Conservation (phyloP, 1,140 invertebrate species). For the Drosophila repleta region DNA sequence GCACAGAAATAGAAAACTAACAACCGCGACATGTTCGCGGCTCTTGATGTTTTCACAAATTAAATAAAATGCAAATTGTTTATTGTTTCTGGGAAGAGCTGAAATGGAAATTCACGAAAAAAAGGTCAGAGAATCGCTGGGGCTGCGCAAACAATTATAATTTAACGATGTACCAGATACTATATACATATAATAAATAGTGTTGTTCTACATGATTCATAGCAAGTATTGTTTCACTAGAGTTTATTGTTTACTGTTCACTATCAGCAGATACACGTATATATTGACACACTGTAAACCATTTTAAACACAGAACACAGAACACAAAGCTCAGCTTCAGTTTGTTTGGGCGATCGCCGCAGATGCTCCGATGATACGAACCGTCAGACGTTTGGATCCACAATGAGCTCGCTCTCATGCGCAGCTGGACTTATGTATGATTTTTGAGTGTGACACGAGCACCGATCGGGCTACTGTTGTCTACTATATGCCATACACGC, state of each 20-base stretch:
- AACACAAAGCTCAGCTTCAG: slow-evolving; percentile 8
- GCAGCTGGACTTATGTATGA: slow-evolving; percentile 50
- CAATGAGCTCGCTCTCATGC: slow-evolving; percentile 52
- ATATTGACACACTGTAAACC: background rate
- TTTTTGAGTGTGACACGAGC: slow-evolving; percentile 23
- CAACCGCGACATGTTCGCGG: slow-evolving; percentile 49
- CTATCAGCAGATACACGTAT: slow-evolving; percentile 14
- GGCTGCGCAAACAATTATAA: background rate
- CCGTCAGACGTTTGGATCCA: slow-evolving; percentile 26
- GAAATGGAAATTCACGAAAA: background rate
- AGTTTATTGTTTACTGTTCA: slow-evolving; percentile 1
- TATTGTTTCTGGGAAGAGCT: background rate
- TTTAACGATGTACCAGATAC: background rate
- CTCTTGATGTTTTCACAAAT: background rate
- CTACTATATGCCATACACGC: background rate
- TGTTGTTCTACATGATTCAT: slow-evolving; percentile 16
- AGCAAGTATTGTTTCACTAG: slow-evolving; percentile 10
- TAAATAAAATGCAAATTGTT: slow-evolving; percentile 12
- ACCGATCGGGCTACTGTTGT: background rate
- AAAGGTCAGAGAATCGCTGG: background rate
- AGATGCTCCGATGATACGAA: slow-evolving; percentile 10
- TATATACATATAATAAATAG: slow-evolving; percentile 1
- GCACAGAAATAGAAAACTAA: slow-evolving; percentile 31
- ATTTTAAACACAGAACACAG: slow-evolving; percentile 3
- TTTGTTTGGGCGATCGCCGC: slow-evolving; percentile 15